Evolutionary conservation across 2,888 invertebrate genomes (phyloP), one percentile per base, ranked within the genome.

Genomic region (Euspilapteryx auroguttella): DNA sequence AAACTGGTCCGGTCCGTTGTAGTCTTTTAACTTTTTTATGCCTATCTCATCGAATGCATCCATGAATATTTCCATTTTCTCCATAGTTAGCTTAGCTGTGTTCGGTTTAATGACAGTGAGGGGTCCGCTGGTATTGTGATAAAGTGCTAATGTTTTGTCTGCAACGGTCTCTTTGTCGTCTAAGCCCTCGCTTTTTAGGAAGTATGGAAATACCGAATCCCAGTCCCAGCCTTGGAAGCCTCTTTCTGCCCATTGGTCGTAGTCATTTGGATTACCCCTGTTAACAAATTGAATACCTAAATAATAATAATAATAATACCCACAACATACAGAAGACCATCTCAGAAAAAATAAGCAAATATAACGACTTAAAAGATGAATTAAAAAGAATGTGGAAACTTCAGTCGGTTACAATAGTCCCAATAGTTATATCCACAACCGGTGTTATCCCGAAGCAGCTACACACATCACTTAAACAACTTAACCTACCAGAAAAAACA

Each of bases 221-320:
- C 75, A 79, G 10, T 56, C 54, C 78, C 79, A 79, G 2, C 65
- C 63, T 0, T 37, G 14, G 27, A 77, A 69, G 3, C 76, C 75
- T 9, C 47, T 34, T 2, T 36, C 38, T n/a, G 55, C 53, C 79
- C 79, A 79, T 20, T 48, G 42, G 21, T 69, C 51, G 32, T 63
- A 79, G 35, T 77, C 69, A 2, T 40, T 34, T 0, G 39, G 44
- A 34, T 54, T 61, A 0, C 78, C 78, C 1, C 66, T 27, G 27
- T n/a, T n/a, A n/a, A n/a, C n/a, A n/a, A n/a, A n/a, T n/a, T n/a
- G n/a, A n/a, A n/a, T n/a, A n/a, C n/a, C n/a, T n/a, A n/a, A n/a
- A n/a, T n/a, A n/a, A n/a, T n/a, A n/a, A n/a, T n/a, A n/a, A n/a
- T n/a, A n/a, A n/a, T n/a, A n/a, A n/a, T n/a, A n/a, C n/a, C n/a